Evolutionary conservation across 1,140 invertebrate genomes (phyloP).

Genomic region (Hylaeus volcanicus): DNA sequence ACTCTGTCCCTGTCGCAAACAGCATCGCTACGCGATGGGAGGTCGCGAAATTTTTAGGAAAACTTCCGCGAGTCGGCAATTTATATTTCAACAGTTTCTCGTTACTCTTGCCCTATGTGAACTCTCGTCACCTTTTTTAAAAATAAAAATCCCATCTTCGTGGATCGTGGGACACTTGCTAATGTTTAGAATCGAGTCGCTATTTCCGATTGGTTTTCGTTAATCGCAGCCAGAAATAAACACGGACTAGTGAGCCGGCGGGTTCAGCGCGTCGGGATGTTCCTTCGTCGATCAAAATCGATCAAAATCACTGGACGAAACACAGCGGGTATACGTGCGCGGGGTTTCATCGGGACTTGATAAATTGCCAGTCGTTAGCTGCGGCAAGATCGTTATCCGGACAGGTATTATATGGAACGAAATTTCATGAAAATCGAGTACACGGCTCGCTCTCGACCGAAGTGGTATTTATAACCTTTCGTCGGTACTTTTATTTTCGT

Average conservation of each 20-base stretch:
- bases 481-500: conserved; percentile 14
- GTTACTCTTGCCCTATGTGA: no score
- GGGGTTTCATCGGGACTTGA: conserved; percentile 37
- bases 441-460: neutral
- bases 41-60: neutral
- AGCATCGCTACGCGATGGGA: conserved; percentile 1
- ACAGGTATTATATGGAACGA: conserved; percentile 41
- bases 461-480: conserved; percentile 35
- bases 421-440: conserved; percentile 38
- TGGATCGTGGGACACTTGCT: no score
- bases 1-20: no score
- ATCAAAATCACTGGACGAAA: conserved; percentile 6
- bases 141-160: no score
- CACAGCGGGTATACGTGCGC: conserved; percentile 3
- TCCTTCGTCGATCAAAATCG: conserved; percentile 27
- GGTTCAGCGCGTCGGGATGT: neutral
- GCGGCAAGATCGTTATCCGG: conserved; percentile 37
- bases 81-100: conserved; percentile 10
- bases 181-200: neutral
- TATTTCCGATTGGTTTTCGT: neutral
- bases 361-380: conserved; percentile 43
- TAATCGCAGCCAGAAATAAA: neutral
- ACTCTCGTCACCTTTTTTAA: no score
- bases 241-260: neutral
- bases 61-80: neutral